Base-by-base conservation (phyloP, 1,140 invertebrate genomes). In the Chionoecetes opilio region DNA sequence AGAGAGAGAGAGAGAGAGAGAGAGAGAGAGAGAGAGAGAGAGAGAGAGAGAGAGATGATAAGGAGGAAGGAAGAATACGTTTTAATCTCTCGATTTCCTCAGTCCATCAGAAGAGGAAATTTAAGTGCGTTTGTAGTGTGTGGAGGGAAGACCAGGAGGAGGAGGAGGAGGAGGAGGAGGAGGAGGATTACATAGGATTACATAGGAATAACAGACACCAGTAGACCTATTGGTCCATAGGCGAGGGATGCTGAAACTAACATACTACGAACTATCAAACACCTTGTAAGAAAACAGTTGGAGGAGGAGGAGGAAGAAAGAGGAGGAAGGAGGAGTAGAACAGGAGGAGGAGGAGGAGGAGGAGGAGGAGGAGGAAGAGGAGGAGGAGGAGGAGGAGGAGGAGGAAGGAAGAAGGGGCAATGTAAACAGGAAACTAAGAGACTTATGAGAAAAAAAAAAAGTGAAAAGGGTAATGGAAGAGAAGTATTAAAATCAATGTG, bases 41-140 rank as follows among this genome's bases (percentile, higher is more conserved):
- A 21, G 63, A 75, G 11, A 75, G 63, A 75, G 21, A 26, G n/a
- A 75, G 21, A 26, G 63, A n/a, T 26, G 63, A 75, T 75, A 75
- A 75, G 63, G 63, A 75, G 63, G 63, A 75, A 75, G n/a, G 21
- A 21, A 75, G 63, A 75, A 75, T 75, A 75, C 26, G 63, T 75
- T 75, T 75, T 75, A 75, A 75, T 75, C 63, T 75, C 63, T 75
- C 63, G 6, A 75, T 26, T 75, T 75, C 63, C n/a, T n/a, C 63
- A 75, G 21, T n/a, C n/a, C 63, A 75, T 75, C 63, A 75, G 21
- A 75, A 75, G 3, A 75, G 63, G 63, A 75, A 75, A 75, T 75
- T 75, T 5, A 75, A 75, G 63, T 75, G 63, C 26, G 63, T 75
- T 75, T 75, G 63, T 75, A 75, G 63, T 75, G 63, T 21, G 63